These are phyloP conservation scores for Rhea americana DNA, from an alignment of 2,113 vertebrate species.

Conservation along the genomic window DNA sequence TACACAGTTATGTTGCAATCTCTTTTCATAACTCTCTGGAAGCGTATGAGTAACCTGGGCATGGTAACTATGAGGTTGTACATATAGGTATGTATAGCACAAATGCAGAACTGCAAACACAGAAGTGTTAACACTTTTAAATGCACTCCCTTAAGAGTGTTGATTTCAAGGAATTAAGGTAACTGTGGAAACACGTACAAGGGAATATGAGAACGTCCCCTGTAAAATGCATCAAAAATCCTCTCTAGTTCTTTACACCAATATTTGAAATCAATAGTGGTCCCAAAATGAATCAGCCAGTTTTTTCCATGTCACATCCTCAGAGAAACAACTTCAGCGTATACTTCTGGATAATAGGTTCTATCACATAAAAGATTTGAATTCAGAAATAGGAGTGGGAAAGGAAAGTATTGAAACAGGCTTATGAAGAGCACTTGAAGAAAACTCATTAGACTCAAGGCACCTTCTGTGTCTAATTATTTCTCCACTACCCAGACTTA, in stretches of 20 bases:
- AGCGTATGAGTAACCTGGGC: neutral
- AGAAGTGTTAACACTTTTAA: neutral
- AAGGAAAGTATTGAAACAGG: conserved; percentile 8
- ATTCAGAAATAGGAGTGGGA: neutral
- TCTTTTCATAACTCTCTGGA: neutral
- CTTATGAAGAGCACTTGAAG: neutral
- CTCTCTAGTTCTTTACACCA: neutral
- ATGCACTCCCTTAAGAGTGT: neutral
- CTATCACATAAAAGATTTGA: neutral
- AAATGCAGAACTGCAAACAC: neutral
- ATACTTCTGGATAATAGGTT: neutral
- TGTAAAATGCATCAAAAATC: neutral
- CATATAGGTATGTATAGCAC: neutral
- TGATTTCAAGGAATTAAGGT: conserved; percentile 27
- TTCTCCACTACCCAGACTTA: conserved; percentile 10
- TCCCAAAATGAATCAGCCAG: conserved; percentile 11
- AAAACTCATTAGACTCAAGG: conserved; percentile 35
- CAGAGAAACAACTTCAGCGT: conserved; percentile 1
- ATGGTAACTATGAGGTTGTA: neutral
- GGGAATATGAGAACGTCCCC: neutral
- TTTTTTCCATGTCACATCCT: neutral
- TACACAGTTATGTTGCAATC: neutral
- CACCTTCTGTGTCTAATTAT: conserved; percentile 28
- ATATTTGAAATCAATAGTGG: neutral
- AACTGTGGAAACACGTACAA: neutral